Evolutionary conservation across 2,888 invertebrate genomes (phyloP).

Genomic region (Hydrotaea cyrtoneurina): DNA sequence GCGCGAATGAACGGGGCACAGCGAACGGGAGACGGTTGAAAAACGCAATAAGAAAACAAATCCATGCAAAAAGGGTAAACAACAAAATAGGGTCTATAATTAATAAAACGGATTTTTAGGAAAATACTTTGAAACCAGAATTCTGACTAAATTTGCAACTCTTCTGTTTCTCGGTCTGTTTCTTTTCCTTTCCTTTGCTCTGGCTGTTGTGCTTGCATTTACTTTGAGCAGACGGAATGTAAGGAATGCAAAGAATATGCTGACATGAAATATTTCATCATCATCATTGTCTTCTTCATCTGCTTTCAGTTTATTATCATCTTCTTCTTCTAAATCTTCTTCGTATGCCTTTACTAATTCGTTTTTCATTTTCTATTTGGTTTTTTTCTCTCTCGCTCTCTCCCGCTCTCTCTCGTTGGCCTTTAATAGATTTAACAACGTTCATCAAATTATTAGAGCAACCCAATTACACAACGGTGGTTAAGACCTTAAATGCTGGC

Average conservation of each 20-base stretch:
- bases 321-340: not conserved
- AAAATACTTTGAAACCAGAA: not conserved
- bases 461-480: constrained; percentile 79
- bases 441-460: constrained; percentile 79
- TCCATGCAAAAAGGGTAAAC: not conserved
- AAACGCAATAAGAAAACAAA: not conserved
- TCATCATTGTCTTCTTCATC: not conserved
- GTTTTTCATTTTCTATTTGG: constrained; percentile 57
- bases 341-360: constrained; percentile 67
- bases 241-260: not conserved
- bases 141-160: not conserved
- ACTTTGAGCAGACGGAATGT: not conserved
- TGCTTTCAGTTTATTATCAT: not conserved
- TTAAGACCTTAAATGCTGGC: constrained; percentile 78
- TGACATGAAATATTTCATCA: constrained; percentile 9
- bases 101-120: not conserved
- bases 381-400: constrained; percentile 42
- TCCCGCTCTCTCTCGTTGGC: constrained; percentile 43
- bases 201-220: not conserved
- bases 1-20: not conserved
- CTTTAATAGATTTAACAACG: constrained; percentile 78
- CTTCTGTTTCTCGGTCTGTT: not conserved
- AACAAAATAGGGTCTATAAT: constrained; percentile 4
- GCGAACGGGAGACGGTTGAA: too few species aligned
- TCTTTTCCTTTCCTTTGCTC: too few species aligned